Percentiles rank a stretch among this genome's conserved stretches.
Conservation (phyloP, 2,113 vertebrate species). For the Indicator maculatus region DNA sequence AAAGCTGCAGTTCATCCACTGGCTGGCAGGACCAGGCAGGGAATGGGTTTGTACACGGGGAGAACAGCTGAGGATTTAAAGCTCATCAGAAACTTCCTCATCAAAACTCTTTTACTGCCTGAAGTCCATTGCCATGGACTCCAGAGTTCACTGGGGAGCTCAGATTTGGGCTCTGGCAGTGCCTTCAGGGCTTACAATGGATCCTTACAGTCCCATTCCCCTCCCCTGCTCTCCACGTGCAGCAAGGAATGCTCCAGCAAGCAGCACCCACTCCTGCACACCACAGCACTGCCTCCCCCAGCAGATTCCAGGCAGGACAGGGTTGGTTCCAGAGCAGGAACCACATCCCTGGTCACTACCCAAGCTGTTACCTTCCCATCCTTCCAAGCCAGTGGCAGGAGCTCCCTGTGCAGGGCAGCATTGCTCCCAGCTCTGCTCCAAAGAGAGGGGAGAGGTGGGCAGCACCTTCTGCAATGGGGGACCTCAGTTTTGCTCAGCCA, state of each 20-base stretch:
- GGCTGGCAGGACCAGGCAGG: accelerated
- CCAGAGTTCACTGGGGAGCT: neutral
- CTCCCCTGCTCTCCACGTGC: neutral
- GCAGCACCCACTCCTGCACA: neutral
- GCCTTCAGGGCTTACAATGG: neutral
- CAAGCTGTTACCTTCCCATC: neutral
- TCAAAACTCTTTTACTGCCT: neutral
- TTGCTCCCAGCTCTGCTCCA: neutral
- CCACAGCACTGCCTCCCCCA: neutral
- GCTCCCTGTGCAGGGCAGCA: neutral
- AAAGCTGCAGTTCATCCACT: accelerated
- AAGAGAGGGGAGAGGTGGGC: accelerated
- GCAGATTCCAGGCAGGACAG: neutral
- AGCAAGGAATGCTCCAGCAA: neutral
- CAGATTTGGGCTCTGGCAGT: neutral
- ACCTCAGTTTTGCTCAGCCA: accelerated
- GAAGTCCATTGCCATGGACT: neutral
- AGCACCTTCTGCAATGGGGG: neutral
- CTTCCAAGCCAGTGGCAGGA: neutral
- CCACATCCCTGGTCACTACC: neutral
- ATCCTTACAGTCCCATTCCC: neutral
- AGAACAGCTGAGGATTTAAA: neutral
- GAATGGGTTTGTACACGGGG: accelerated
- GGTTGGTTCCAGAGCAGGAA: accelerated
- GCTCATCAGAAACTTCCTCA: neutral